Evolutionary conservation across 2,113 vertebrate genomes (phyloP).

Genomic region (Ivindomyrus marchei): DNA sequence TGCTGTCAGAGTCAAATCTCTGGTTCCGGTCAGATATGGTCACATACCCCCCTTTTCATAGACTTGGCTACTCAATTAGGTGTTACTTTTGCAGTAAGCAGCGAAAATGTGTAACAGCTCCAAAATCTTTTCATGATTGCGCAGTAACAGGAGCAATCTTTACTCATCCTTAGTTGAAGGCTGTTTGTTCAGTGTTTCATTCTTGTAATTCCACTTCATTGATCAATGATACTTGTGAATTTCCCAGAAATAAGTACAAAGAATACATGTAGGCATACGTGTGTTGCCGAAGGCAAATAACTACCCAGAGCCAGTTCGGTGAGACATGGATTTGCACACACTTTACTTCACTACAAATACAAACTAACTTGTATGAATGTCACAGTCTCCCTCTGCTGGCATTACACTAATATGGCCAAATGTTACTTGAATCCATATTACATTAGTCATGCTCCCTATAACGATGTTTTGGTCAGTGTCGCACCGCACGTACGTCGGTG

Average conservation of each 20-base stretch:
- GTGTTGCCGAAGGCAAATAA: neutral
- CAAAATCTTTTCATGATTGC: neutral
- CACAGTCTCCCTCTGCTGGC: neutral
- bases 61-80: neutral
- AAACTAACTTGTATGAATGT: neutral
- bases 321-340: neutral
- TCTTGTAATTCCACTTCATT: neutral
- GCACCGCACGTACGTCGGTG: neutral
- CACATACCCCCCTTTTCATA: neutral
- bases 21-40: neutral
- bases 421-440: neutral
- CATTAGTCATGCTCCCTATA: neutral
- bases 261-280: neutral
- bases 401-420: neutral
- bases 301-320: neutral
- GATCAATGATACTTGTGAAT: neutral
- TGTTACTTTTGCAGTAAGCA: neutral
- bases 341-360: neutral
- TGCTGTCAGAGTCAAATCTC: neutral
- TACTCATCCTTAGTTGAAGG: neutral
- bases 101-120: neutral
- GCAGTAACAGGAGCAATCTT: neutral
- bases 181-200: neutral
- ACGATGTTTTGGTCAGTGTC: neutral
- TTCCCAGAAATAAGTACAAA: neutral